Base-by-base conservation (phyloP, 2,797 vertebrate species). In the Heteromormyrus szaboi region DNA sequence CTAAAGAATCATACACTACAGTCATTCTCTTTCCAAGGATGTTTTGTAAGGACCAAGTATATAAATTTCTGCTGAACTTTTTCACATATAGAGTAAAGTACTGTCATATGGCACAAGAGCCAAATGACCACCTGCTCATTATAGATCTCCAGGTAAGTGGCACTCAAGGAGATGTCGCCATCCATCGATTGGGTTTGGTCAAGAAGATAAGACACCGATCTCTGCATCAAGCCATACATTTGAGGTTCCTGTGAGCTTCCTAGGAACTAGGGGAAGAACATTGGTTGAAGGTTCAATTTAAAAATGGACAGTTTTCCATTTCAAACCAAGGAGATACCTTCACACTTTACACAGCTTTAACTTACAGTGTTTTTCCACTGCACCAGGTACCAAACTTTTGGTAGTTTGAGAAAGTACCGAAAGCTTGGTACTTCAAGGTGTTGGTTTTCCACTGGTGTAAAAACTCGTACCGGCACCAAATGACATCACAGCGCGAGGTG, bases 131-230 rank as follows among this genome's bases (percentile, higher is more conserved):
- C 96, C 93, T 96, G 95, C 14, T 96, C 96, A 0, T 96, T 96
- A 92, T 96, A 95, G 91, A 96, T 95, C 92, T 96, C 96, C 90
- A 96, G 89, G 87, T 95, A 96, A 88, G 96, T 96, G 51, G 93
- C 94, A 0, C 90, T 94, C 87, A 96, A 94, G n/a, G 89, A 90
- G 90, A 95, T 89, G 0, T 90, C 92, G 0, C 90, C 88, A 11
- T 89, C 59, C 0, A 56, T 89, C 87, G 90, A 89, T 81, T 29
- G 92, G 87, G 93, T 93, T 0, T 91, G 94, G 89, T 95, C 94
- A 37, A 96, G 92, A 4, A 96, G 93, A 91, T 92, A 95, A 89
- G 91, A 6, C 2, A 96, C 94, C 84, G 95, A 95, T 0, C 96
- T 93, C 90, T 96, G 96, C 92, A 94, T 93, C 90, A 96, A 92